Percentiles rank a stretch among this genome's conserved stretches.
phyloP scores from a whole-genome alignment of 2,888 invertebrate species.

The Athalia circularis region DNA sequence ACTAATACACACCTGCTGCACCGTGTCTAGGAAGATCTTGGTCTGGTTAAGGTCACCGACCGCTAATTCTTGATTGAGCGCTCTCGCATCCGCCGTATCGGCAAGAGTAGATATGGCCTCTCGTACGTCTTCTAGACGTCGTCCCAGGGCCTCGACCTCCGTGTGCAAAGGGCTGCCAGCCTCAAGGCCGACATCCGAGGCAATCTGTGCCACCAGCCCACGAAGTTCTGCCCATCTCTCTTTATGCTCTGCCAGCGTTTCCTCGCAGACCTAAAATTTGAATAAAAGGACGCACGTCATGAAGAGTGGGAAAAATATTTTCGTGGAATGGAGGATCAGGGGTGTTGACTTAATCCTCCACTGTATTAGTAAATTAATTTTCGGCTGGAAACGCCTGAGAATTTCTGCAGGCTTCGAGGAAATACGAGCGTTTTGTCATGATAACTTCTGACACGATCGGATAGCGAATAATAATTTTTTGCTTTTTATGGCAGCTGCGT shows the following conservation, averaged over 20 bases:
- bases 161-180: constrained; percentile 83
- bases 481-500: too few species aligned
- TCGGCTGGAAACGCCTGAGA: too few species aligned
- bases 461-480: too few species aligned
- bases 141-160: constrained; percentile 86
- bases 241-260: constrained; percentile 83
- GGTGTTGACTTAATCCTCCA: too few species aligned
- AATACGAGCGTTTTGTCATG: too few species aligned
- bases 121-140: constrained; percentile 84
- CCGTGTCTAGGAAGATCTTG: constrained; percentile 81
- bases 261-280: constrained; percentile 82
- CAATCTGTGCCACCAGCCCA: constrained; percentile 85
- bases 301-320: background rate
- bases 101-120: constrained; percentile 85
- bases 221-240: constrained; percentile 82
- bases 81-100: constrained; percentile 85
- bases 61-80: constrained; percentile 76
- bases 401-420: too few species aligned
- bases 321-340: too few species aligned
- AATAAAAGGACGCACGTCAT: background rate
- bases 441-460: too few species aligned
- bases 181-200: constrained; percentile 85
- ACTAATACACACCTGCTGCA: constrained; percentile 81
- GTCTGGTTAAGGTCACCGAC: constrained; percentile 78
- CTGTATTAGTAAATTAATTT: too few species aligned